phyloP scores from a whole-genome alignment of 1,140 invertebrate genomes.

The Scaptomyza pallida region DNA sequence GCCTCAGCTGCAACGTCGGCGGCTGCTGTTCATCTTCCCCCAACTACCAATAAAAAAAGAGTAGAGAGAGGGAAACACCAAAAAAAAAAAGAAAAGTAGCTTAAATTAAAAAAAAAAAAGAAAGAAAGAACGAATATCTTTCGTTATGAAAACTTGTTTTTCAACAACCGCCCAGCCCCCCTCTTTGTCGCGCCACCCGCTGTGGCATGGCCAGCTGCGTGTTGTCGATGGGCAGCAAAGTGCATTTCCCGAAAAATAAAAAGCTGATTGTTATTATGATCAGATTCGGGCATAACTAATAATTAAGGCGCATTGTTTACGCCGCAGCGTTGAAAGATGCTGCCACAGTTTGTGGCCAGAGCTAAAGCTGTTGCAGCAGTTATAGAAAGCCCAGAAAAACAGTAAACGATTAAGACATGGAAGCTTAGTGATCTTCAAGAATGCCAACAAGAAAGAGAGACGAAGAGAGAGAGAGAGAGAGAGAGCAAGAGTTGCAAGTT shows the following conservation, averaged over 20 bases:
- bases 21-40: constrained; percentile 13
- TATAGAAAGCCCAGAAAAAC: constrained; percentile 35
- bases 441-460: neutral
- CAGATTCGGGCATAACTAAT: constrained; percentile 52
- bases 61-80: too few relatives aligned
- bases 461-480: neutral
- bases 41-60: neutral
- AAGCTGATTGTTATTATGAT: constrained; percentile 54
- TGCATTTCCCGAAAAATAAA: constrained; percentile 27
- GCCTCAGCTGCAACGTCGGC: constrained; percentile 2
- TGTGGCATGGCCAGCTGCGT: neutral
- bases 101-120: constrained; percentile 53
- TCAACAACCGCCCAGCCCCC: neutral
- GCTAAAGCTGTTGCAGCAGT: constrained; percentile 18
- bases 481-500: neutral
- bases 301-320: constrained; percentile 57
- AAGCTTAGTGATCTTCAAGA: neutral
- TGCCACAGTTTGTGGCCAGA: constrained; percentile 1
- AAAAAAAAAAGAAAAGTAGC: constrained; percentile 46
- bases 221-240: constrained; percentile 11
- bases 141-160: constrained; percentile 30
- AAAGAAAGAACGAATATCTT: neutral
- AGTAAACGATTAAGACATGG: too few relatives aligned
- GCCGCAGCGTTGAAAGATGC: constrained; percentile 32
- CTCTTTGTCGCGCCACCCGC: neutral